Base-by-base conservation (phyloP, 1,140 invertebrate genomes). In the Listronotus oregonensis region DNA sequence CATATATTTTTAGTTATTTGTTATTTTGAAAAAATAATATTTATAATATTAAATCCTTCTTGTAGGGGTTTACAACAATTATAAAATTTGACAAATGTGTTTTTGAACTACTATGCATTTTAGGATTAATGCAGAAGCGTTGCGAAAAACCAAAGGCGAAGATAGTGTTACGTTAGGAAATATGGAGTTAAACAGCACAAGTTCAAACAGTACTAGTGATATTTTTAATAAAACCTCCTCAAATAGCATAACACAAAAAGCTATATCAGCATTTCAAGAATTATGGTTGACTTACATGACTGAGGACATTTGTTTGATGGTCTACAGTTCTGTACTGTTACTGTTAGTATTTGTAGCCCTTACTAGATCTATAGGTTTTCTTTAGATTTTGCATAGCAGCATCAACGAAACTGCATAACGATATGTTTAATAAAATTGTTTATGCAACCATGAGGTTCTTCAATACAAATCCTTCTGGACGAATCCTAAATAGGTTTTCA, bases 401-500 rank as follows among this genome's bases (percentile, higher is more conserved):
- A 8, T 69, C 67, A 9, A 66, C 44, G n/a, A 71, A 49, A 10
- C 21, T 94, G 0, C 95, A 97, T 73, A 90, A 95, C 73, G 81
- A 78, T 7, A 94, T 97, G 88, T 96, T 96, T 73, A 79, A 81
- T 14, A 88, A 88, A 49, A 86, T 97, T 1, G 86, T 94, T 21
- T 82, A 89, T 7, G 89, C 92, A 0, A 90, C 89, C 0, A 94
- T 96, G 84, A 82, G 85, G 9, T 97, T 96, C 80, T 97, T 96
- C 78, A 93, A 95, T 69, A 89, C 86, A 9, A 96, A 96, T 78
- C 89, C 92, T 3, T 83, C 82, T 66, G 90, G 89, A 6, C 80
- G 91, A 5, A 92, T 90, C 17, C 74, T 91, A 3, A 91, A 91
- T 74, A 77, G 89, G 42, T 91, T 91, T 70, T 85, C 88, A 1